A percentile compares a stretch with the other conserved stretches of the same genome.
Evolutionary conservation across 2,113 vertebrate genomes (phyloP).

Genomic region (Bufo gargarizans): DNA sequence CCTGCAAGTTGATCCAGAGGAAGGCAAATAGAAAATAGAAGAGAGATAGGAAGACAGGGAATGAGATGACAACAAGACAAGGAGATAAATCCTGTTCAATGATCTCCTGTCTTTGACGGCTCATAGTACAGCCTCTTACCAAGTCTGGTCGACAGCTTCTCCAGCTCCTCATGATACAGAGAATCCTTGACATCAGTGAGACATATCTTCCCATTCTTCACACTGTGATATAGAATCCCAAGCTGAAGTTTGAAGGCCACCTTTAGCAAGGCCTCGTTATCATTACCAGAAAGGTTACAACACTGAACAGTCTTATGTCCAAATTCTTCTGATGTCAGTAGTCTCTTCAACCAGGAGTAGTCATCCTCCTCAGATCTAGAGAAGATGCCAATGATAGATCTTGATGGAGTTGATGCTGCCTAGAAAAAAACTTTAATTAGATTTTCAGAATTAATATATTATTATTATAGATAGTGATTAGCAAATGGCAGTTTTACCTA

Average conservation of each 20-base stretch:
- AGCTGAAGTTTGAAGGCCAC: background rate
- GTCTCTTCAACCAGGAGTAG: background rate
- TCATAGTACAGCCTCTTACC: background rate
- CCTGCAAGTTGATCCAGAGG: too few relatives aligned
- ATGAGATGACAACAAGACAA: background rate
- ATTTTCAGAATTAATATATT: background rate
- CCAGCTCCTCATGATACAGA: constrained; percentile 11
- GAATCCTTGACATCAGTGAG: background rate
- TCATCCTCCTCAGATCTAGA: background rate
- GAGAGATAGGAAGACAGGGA: too few relatives aligned
- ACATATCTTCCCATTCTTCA: background rate
- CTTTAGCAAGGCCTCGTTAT: background rate
- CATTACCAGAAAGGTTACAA: background rate
- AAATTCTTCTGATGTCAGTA: background rate
- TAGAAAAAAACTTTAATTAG: background rate
- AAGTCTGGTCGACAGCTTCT: background rate
- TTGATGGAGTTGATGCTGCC: background rate
- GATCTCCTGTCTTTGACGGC: background rate
- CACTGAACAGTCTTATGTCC: background rate
- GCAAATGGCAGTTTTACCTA: too few relatives aligned
- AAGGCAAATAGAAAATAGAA: too few relatives aligned
- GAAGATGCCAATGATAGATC: constrained; percentile 13
- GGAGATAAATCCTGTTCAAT: background rate
- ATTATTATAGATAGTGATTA: too few relatives aligned
- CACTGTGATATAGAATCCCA: constrained; percentile 9